Evolutionary conservation across 2,888 invertebrate species (phyloP).

Genomic region (Drosophila lutescens): DNA sequence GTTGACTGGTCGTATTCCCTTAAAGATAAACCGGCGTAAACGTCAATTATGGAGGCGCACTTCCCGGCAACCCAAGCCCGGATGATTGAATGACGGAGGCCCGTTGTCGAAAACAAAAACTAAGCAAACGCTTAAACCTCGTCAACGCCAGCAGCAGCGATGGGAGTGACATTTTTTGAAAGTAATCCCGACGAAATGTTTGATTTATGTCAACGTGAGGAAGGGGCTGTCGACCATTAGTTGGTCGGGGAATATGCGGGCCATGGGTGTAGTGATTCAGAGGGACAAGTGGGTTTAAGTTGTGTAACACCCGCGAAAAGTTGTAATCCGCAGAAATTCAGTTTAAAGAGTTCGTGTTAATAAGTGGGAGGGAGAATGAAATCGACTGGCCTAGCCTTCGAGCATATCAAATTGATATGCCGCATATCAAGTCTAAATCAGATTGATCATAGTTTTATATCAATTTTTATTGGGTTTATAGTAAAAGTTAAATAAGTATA

Average conservation of each 20-base stretch:
- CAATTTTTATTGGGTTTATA: too few species aligned
- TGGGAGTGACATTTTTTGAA: slow-evolving; percentile 60
- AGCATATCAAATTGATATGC: too few species aligned
- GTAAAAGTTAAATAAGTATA: too few species aligned
- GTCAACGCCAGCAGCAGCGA: slow-evolving; percentile 47
- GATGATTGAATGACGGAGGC: slow-evolving; percentile 62
- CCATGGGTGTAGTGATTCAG: slow-evolving; percentile 1
- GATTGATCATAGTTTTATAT: too few species aligned
- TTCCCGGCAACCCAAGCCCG: slow-evolving; percentile 14
- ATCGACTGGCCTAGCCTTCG: too few species aligned
- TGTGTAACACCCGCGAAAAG: background rate
- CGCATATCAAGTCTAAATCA: too few species aligned
- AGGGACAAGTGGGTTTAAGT: background rate
- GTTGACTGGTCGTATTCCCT: slow-evolving; percentile 28
- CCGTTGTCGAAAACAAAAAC: slow-evolving; percentile 33
- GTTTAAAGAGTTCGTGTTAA: too few species aligned
- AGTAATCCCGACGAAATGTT: slow-evolving; percentile 64
- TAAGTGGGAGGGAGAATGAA: too few species aligned
- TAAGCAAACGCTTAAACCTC: slow-evolving; percentile 52
- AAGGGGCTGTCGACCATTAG: slow-evolving; percentile 20
- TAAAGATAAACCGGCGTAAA: slow-evolving; percentile 58
- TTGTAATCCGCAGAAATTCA: background rate
- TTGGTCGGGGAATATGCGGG: slow-evolving; percentile 17
- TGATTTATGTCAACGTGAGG: slow-evolving; percentile 69
- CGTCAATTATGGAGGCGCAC: slow-evolving; percentile 63